phyloP scores from a whole-genome alignment of 1,140 invertebrate species.

The Pseudoatta argentina region DNA sequence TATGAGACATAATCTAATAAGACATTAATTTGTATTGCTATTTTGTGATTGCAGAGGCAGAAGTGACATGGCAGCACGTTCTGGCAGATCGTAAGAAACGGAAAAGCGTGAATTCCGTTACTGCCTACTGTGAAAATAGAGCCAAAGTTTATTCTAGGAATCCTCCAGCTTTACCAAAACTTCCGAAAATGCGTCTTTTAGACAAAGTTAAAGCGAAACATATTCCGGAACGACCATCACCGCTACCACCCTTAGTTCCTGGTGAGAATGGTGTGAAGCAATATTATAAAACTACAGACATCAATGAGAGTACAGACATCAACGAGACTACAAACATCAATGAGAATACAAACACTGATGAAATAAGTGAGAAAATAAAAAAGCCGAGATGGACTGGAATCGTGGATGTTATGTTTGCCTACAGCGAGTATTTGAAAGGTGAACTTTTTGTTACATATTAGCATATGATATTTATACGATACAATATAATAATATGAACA shows the following conservation, averaged over 20 bases:
- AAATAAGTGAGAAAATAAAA: conserved; percentile 66
- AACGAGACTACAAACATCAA: conserved; percentile 69
- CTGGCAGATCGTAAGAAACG: conserved; percentile 85
- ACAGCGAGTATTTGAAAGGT: conserved; percentile 85
- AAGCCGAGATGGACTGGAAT: conserved; percentile 83
- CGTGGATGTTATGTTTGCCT: conserved; percentile 83
- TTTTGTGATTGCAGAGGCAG: conserved; percentile 81
- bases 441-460: conserved; percentile 35
- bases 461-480: not conserved
- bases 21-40: too few relatives aligned
- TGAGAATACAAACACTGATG: conserved; percentile 66
- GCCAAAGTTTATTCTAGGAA: conserved; percentile 82
- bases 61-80: conserved; percentile 85
- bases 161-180: conserved; percentile 79
- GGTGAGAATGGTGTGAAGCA: conserved; percentile 83
- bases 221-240: conserved; percentile 76
- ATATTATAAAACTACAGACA: conserved; percentile 77
- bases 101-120: conserved; percentile 83
- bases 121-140: conserved; percentile 84
- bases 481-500: not conserved
- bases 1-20: too few relatives aligned
- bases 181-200: conserved; percentile 82
- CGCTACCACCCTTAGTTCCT: conserved; percentile 80
- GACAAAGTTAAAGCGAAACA: conserved; percentile 79
- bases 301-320: conserved; percentile 75